A percentile compares a stretch with the other conserved stretches of the same genome.
phyloP scores from a whole-genome alignment of 2,113 vertebrate species.

The Nycticebus coucang region DNA sequence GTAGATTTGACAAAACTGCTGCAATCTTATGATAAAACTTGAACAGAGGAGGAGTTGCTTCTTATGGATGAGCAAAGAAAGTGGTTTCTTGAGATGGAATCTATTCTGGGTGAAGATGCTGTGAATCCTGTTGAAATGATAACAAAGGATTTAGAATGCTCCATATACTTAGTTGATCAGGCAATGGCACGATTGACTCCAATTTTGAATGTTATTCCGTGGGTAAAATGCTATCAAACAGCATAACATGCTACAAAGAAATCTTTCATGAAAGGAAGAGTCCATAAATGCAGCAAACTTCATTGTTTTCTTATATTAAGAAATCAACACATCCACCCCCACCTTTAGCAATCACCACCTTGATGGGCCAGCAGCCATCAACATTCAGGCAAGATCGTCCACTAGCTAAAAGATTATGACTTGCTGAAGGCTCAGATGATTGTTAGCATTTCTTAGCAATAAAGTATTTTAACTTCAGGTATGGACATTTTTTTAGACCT shows the following conservation, averaged over 20 bases:
- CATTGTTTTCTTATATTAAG: neutral
- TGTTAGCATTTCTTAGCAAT: neutral
- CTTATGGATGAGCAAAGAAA: neutral
- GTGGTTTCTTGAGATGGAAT: neutral
- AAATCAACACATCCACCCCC: neutral
- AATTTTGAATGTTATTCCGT: neutral
- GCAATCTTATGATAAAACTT: neutral
- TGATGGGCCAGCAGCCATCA: neutral
- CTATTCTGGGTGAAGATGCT: neutral
- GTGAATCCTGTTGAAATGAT: neutral
- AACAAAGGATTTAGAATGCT: neutral
- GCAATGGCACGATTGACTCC: neutral
- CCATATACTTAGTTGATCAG: neutral
- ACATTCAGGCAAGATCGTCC: neutral
- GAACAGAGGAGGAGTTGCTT: neutral
- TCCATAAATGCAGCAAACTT: neutral
- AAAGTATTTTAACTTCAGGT: neutral
- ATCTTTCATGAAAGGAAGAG: neutral
- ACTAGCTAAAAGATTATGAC: neutral
- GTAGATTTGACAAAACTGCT: neutral
- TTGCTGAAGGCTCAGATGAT: neutral
- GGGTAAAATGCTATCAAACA: neutral
- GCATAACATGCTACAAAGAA: neutral
- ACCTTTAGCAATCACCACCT: neutral
- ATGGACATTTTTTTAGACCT: neutral